These are phyloP conservation scores for Seriola aureovittata DNA, from an alignment of 2,113 vertebrate species.

Conservation along the genomic window DNA sequence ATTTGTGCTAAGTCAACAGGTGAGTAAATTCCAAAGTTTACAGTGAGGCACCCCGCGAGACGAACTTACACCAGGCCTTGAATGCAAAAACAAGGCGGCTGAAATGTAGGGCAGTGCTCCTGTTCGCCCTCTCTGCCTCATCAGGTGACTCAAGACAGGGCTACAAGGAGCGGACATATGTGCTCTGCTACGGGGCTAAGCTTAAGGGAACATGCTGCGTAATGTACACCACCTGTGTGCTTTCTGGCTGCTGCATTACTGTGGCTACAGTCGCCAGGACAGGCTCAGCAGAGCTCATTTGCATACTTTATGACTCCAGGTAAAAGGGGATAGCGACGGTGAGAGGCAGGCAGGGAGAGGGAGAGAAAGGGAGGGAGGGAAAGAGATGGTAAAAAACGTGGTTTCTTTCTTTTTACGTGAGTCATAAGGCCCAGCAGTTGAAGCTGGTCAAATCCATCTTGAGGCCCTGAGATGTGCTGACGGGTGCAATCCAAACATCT, in stretches of 20 bases:
- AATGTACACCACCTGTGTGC: conserved; percentile 72
- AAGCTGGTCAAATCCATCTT: conserved; percentile 29
- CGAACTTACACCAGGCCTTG: background rate
- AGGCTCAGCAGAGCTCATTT: conserved; percentile 77
- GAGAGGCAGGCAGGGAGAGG: conserved; percentile 35
- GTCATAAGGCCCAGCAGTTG: conserved; percentile 19
- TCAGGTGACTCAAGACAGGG: conserved; percentile 43
- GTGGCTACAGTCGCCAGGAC: conserved; percentile 72
- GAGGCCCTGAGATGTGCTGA: conserved; percentile 60
- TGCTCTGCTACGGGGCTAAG: conserved; percentile 33
- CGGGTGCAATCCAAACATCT: conserved; percentile 49
- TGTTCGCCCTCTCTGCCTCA: conserved; percentile 21
- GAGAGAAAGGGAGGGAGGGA: background rate
- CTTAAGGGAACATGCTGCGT: conserved; percentile 64
- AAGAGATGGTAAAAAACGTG: background rate
- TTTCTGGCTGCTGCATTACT: conserved; percentile 39
- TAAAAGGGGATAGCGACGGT: conserved; percentile 50
- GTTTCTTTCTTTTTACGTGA: background rate
- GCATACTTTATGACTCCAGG: conserved; percentile 80
- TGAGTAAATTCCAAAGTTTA: conserved; percentile 38
- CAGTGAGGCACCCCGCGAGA: background rate
- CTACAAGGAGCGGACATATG: conserved; percentile 41
- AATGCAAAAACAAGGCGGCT: conserved; percentile 26
- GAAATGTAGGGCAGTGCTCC: conserved; percentile 44
- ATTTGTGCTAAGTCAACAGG: conserved; percentile 53